These are phyloP conservation scores for Gobius niger DNA, from an alignment of 2,113 vertebrate genomes.

Conservation along the genomic window DNA sequence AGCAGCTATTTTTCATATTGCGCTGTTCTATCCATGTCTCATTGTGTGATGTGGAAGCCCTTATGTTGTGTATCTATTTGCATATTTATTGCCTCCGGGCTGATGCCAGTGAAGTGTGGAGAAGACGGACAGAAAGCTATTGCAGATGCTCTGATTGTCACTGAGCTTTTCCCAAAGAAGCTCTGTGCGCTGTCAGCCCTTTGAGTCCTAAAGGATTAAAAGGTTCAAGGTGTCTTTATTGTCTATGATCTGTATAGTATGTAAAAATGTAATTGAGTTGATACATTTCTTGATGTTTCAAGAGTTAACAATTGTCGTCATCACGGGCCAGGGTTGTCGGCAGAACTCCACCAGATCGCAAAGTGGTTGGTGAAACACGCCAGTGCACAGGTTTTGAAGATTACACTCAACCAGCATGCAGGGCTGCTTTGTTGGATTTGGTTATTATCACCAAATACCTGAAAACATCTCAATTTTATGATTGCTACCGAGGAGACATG, in stretches of 20 bases:
- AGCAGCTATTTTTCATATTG: conserved; percentile 34
- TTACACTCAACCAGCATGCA: no score
- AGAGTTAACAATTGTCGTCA: no score
- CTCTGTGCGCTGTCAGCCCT: conserved; percentile 9
- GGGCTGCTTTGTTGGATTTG: background rate
- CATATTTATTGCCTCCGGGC: conserved; percentile 54
- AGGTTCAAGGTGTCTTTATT: conserved; percentile 10
- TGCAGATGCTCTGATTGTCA: conserved; percentile 9
- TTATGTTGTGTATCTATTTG: conserved; percentile 43
- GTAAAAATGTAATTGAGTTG: background rate
- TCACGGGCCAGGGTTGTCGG: no score
- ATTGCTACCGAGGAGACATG: background rate
- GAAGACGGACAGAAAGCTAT: conserved; percentile 24
- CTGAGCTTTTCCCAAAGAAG: conserved; percentile 1
- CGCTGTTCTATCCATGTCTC: conserved; percentile 19
- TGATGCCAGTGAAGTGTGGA: conserved; percentile 43
- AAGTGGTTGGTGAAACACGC: no score
- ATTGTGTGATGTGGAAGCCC: conserved; percentile 17
- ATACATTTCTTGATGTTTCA: no score
- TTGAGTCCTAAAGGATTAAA: conserved; percentile 20
- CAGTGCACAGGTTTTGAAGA: no score
- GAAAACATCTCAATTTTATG: no score
- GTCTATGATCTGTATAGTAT: background rate
- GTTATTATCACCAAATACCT: background rate
- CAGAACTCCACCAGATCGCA: no score